These are phyloP conservation scores for Menidia menidia DNA, from an alignment of 2,797 vertebrate genomes.

Conservation along the genomic window DNA sequence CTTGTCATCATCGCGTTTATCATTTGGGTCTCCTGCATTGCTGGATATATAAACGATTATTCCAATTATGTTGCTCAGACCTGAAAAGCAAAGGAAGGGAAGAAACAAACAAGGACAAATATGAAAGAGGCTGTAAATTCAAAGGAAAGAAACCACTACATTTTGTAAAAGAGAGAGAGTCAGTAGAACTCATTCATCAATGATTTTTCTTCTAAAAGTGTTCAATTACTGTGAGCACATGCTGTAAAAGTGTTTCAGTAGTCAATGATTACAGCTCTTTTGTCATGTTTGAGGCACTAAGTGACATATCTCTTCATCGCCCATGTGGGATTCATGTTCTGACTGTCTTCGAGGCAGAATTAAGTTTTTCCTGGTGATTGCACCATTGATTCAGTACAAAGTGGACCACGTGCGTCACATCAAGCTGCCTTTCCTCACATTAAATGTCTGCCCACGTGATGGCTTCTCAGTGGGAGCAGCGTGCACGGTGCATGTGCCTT, in stretches of 20 bases:
- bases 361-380: constrained; percentile 21
- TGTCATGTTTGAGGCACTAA: neutral
- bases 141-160: neutral
- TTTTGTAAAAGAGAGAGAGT: neutral
- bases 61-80: constrained; percentile 98
- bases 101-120: neutral
- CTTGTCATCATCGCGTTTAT: constrained; percentile 96
- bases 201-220: neutral
- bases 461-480: constrained; percentile 7
- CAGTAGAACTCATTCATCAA: neutral
- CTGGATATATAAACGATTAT: constrained; percentile 99
- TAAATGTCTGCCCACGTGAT: constrained; percentile 8
- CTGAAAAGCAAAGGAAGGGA: constrained; percentile 69
- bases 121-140: neutral
- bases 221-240: neutral
- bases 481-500: constrained; percentile 1
- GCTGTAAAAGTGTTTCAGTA: constrained; percentile 10
- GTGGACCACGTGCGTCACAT: constrained; percentile 16
- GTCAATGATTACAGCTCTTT: constrained; percentile 31
- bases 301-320: constrained; percentile 16
- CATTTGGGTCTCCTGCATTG: constrained; percentile 95
- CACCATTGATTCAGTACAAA: constrained; percentile 18
- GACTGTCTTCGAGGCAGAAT: constrained; percentile 8
- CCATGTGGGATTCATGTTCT: constrained; percentile 10
- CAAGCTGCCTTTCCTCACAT: constrained; percentile 23